Conservation (phyloP, 2,113 vertebrate species). For the Crocuta crocuta region DNA sequence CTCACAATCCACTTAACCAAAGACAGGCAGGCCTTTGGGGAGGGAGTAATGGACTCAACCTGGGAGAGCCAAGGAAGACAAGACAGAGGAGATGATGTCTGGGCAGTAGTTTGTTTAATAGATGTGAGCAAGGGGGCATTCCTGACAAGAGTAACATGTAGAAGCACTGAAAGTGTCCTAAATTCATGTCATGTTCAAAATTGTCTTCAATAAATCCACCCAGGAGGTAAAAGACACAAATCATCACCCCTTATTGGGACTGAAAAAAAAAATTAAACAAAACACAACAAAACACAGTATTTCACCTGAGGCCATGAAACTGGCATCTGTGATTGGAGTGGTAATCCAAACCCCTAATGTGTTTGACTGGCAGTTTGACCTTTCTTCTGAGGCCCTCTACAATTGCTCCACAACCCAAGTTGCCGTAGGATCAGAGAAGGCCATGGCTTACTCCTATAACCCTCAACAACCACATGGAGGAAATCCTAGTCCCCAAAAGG, state of each 20-base stretch:
- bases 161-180: background rate
- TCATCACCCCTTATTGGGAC: background rate
- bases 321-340: background rate
- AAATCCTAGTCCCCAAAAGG: background rate
- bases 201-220: background rate
- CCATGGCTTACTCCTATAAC: background rate
- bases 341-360: background rate
- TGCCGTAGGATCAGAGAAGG: background rate
- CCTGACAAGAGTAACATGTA: background rate
- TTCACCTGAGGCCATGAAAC: background rate
- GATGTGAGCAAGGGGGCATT: background rate
- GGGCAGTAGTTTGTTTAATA: background rate
- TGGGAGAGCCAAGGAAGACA: background rate
- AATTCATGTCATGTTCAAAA: background rate
- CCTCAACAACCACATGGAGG: background rate
- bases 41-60: background rate
- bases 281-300: background rate
- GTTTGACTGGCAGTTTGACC: background rate
- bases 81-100: background rate
- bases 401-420: background rate
- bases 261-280: background rate
- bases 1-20: background rate
- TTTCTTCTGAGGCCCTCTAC: background rate
- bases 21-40: background rate
- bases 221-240: background rate